Percentiles rank a stretch among this genome's conserved stretches.
Evolutionary conservation across 2,888 invertebrate species (phyloP).

Genomic region (Dorcus hopei): DNA sequence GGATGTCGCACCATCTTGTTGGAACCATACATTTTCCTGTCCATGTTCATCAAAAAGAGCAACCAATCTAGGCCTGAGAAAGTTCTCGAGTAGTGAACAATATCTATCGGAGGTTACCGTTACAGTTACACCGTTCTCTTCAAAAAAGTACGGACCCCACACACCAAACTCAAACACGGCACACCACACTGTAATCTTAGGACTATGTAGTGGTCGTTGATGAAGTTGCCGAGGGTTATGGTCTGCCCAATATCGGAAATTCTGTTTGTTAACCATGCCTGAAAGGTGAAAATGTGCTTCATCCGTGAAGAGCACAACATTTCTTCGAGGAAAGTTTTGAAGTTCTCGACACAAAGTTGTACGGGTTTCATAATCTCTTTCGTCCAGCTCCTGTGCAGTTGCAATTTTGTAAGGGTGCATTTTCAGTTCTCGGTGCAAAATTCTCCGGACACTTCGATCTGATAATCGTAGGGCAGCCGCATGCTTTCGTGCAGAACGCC

Average conservation of each 20-base stretch:
- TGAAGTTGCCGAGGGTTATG: slow-evolving; percentile 17
- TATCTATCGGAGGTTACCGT: too few relatives aligned
- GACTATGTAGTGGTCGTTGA: slow-evolving; percentile 21
- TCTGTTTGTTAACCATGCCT: slow-evolving; percentile 21
- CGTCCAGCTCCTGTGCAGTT: not conserved
- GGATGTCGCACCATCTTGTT: not conserved
- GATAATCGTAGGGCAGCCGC: slow-evolving; percentile 3
- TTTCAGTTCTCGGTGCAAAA: not conserved
- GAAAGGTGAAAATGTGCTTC: slow-evolving; percentile 18
- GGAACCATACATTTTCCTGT: too few relatives aligned
- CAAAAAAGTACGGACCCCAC: slow-evolving; percentile 14
- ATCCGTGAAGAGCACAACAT: slow-evolving; percentile 20
- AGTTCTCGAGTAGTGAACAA: slow-evolving; percentile 4
- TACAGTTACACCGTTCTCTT: slow-evolving; percentile 14
- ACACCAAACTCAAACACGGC: slow-evolving; percentile 19
- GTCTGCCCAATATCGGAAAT: slow-evolving; percentile 20
- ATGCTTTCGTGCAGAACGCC: slow-evolving; percentile 4
- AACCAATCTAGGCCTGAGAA: slow-evolving; percentile 11
- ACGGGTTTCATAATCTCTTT: slow-evolving; percentile 3
- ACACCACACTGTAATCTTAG: slow-evolving; percentile 19
- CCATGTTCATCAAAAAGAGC: too few relatives aligned
- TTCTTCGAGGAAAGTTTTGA: slow-evolving; percentile 20
- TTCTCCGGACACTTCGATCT: slow-evolving; percentile 3
- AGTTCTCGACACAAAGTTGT: slow-evolving; percentile 11
- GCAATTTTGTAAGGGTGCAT: slow-evolving; percentile 1